Evolutionary conservation across 64 coral and sea anemone species (phyloP).

Genomic region (Stichodactyla helianthus): DNA sequence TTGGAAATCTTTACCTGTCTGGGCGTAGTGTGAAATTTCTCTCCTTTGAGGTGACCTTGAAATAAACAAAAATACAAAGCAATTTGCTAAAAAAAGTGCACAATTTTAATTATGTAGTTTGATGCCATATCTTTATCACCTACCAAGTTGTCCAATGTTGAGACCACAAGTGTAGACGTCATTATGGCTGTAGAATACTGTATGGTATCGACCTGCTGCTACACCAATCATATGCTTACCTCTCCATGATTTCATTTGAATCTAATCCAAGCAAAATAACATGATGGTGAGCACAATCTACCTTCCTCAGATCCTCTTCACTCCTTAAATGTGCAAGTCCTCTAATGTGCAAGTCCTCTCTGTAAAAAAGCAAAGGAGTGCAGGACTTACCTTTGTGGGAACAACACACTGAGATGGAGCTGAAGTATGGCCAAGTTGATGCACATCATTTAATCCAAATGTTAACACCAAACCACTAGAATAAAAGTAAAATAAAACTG

Average conservation of each 20-base stretch:
- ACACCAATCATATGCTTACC: constrained; percentile 66
- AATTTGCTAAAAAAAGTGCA: background rate
- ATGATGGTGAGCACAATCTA: background rate
- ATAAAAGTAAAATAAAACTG: background rate
- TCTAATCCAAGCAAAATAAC: constrained; percentile 13
- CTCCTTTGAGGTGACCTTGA: constrained; percentile 82
- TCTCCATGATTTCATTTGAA: constrained; percentile 63
- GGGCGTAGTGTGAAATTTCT: constrained; percentile 51
- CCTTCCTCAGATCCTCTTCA: no score
- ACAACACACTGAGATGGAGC: constrained; percentile 48
- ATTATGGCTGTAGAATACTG: constrained; percentile 58
- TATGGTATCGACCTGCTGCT: constrained; percentile 86
- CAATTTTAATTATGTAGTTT: background rate
- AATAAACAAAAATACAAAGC: background rate
- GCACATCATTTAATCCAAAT: constrained; percentile 84
- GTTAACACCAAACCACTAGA: constrained; percentile 80
- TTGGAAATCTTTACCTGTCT: constrained; percentile 65
- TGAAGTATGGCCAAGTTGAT: constrained; percentile 83
- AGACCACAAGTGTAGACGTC: constrained; percentile 90
- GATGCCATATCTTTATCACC: background rate
- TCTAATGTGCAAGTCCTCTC: no score
- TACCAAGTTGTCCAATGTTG: constrained; percentile 91
- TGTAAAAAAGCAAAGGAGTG: background rate
- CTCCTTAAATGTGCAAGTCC: no score
- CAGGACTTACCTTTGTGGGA: constrained; percentile 53